Evolutionary conservation across 2,888 invertebrate genomes (phyloP), one percentile per base, ranked within the genome.

Genomic region (Synergus itoensis): DNA sequence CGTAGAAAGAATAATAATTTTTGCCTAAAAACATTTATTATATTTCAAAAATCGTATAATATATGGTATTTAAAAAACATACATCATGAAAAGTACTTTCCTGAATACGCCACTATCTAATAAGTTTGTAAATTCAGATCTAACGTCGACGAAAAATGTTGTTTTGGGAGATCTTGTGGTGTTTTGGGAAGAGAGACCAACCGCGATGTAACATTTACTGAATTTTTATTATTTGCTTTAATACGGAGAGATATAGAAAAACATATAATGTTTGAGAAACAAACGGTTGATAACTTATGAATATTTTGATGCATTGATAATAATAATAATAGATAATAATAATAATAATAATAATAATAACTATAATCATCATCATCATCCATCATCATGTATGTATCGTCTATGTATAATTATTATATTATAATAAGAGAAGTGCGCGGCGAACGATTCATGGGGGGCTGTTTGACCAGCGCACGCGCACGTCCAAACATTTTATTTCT

Each of bases 401-500:
- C 91, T 91, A 91, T 91, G 90, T 91, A 91, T 91, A 91, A 91
- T 91, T 89, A 90, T 91, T 90, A 91, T 91, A 91, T 91, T 91
- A 90, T 91, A 88, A 89, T 89, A 90, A 89, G 88, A 89, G 90
- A 89, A 86, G 87, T 90, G 89, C 89, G 90, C 90, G 88, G 87
- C 89, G 87, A 88, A 87, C 88, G 87, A 86, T 89, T 87, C 86
- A 86, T 88, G 83, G 85, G 87, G 89, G 85, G 28, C 87, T 85
- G 86, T 87, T 80, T 79, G 76, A 77, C 88, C 87, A 85, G 88
- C 87, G 88, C 91, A 89, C 89, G 87, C 91, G 90, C 89, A 88
- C 88, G 81, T 90, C 86, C 87, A 86, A 90, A 89, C 87, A 88
- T 86, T 86, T 87, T 84, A 81, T 77, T 79, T 82, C 75, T 82